These are phyloP conservation scores for Bursaphelenchus mucronatus DNA, from an alignment of 1,140 invertebrate genomes.

Conservation along the genomic window DNA sequence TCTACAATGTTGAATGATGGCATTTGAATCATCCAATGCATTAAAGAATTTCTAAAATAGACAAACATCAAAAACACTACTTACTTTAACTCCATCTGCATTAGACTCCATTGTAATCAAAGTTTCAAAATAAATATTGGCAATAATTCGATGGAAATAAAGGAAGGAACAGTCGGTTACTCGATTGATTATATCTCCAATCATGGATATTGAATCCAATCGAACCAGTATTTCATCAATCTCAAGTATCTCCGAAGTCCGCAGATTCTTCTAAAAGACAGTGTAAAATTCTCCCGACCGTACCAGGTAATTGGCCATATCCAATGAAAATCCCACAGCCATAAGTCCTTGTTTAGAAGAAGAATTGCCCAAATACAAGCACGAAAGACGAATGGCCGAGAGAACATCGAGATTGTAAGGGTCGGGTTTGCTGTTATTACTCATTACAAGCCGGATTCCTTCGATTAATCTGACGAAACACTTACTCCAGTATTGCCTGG, in stretches of 20 bases:
- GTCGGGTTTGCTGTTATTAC: slow-evolving; percentile 66
- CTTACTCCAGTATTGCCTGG: slow-evolving; percentile 13
- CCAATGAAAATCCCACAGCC: slow-evolving; percentile 60
- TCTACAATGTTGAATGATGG: slow-evolving; percentile 16
- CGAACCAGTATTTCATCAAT: slow-evolving; percentile 68
- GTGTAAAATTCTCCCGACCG: slow-evolving; percentile 58
- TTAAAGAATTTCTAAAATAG: slow-evolving; percentile 59
- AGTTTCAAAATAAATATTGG: slow-evolving; percentile 73
- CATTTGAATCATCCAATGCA: slow-evolving; percentile 28
- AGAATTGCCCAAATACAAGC: slow-evolving; percentile 66
- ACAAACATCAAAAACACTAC: background rate
- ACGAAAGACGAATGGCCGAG: slow-evolving; percentile 49
- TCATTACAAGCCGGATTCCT: slow-evolving; percentile 20
- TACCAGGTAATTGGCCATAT: slow-evolving; percentile 50
- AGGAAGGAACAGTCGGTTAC: slow-evolving; percentile 73
- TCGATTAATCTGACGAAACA: slow-evolving; percentile 33
- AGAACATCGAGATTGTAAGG: slow-evolving; percentile 70
- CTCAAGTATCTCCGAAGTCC: slow-evolving; percentile 57
- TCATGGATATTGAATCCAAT: slow-evolving; percentile 64
- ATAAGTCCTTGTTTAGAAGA: slow-evolving; percentile 65
- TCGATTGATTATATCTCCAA: slow-evolving; percentile 63
- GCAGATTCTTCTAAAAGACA: slow-evolving; percentile 62
- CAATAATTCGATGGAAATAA: slow-evolving; percentile 76
- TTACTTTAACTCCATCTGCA: too few relatives aligned
- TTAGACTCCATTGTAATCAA: slow-evolving; percentile 49